phyloP scores from a whole-genome alignment of 2,888 invertebrate genomes.

The Vanessa cardui region DNA sequence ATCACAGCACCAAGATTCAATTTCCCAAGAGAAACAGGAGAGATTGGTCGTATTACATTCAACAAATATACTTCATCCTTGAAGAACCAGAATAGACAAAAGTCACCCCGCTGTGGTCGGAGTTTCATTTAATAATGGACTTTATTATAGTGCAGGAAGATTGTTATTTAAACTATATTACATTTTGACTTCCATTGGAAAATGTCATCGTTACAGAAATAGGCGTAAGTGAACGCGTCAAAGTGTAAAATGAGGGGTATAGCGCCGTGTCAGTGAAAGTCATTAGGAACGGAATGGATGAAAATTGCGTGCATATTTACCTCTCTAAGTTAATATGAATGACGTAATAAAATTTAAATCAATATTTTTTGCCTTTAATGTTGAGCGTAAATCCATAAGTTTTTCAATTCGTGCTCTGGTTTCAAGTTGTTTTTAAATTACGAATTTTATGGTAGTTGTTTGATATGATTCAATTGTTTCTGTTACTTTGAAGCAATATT shows the following conservation, averaged over 20 bases:
- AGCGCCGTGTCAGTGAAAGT: conserved; percentile 80
- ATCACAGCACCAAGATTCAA: conserved; percentile 47
- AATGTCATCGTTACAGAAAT: conserved; percentile 77
- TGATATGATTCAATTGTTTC: no score
- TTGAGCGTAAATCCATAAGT: conserved; percentile 41
- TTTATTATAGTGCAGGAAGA: conserved; percentile 53
- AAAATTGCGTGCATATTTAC: conserved; percentile 81
- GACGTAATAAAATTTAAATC: conserved; percentile 73
- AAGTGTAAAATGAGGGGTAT: conserved; percentile 83
- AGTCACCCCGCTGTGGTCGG: conserved; percentile 60
- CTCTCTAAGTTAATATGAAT: conserved; percentile 75
- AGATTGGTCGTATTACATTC: conserved; percentile 57
- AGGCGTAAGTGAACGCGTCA: conserved; percentile 81
- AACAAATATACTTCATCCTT: conserved; percentile 71
- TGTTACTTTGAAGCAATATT: no score
- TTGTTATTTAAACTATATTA: conserved; percentile 50
- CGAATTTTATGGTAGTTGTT: neutral
- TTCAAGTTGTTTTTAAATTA: neutral
- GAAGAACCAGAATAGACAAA: conserved; percentile 78
- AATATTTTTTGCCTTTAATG: conserved; percentile 56
- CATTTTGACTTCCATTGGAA: conserved; percentile 68
- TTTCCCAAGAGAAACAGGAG: conserved; percentile 46
- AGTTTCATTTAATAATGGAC: conserved; percentile 56
- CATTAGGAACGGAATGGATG: conserved; percentile 82
- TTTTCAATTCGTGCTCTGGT: neutral